phyloP scores from a whole-genome alignment of 2,888 invertebrate species.

The Calliopum simillimum region DNA sequence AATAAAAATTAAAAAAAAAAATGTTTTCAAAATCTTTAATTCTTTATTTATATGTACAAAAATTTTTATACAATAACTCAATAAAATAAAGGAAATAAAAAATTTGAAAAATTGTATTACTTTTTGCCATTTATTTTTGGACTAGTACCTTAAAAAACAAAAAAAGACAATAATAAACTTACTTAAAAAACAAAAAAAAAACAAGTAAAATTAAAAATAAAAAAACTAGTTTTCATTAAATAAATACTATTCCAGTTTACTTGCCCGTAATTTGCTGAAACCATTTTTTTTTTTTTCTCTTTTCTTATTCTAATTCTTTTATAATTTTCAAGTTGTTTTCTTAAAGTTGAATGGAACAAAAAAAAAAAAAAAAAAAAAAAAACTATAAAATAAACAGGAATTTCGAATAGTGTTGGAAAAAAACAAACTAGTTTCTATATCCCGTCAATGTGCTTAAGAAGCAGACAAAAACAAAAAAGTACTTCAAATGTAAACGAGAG shows the following conservation, averaged over 20 bases:
- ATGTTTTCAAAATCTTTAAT: too few species aligned
- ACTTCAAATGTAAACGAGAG: conserved; percentile 18
- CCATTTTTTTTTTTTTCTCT: background rate
- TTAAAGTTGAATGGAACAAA: background rate
- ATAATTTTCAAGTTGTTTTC: background rate
- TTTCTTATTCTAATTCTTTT: background rate
- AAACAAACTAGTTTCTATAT: conserved; percentile 8
- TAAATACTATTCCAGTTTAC: background rate
- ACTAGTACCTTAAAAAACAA: too few species aligned
- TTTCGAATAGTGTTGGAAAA: background rate
- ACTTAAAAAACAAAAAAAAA: too few species aligned
- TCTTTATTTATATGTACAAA: too few species aligned
- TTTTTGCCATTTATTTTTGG: too few species aligned
- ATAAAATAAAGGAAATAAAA: too few species aligned
- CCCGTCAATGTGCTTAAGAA: conserved; percentile 4
- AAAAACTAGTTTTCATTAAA: too few species aligned
- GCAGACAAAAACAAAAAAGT: background rate
- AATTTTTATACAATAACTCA: too few species aligned
- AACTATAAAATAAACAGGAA: background rate
- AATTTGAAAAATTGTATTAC: too few species aligned
- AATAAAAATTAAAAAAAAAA: too few species aligned
- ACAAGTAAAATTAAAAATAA: too few species aligned
- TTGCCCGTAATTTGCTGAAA: background rate
- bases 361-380: background rate
- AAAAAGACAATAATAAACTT: too few species aligned